Conservation (phyloP, 2,888 invertebrate genomes). For the Anticlea derivata region DNA sequence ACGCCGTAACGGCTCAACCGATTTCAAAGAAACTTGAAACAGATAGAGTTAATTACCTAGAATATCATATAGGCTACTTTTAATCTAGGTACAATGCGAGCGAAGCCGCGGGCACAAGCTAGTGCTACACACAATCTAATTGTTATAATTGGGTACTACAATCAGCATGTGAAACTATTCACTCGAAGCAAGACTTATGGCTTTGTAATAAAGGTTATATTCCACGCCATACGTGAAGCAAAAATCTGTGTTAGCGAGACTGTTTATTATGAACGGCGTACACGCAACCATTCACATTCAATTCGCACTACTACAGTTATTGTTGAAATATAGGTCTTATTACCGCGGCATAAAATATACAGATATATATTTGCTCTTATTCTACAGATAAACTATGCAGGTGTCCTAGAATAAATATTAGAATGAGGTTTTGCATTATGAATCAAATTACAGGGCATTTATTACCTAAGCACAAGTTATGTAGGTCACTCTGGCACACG, state of each 20-base stretch:
- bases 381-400: no score
- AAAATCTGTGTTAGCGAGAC: background rate
- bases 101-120: no score
- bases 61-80: no score
- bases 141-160: background rate
- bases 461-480: constrained; percentile 25
- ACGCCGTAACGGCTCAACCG: no score
- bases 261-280: constrained; percentile 3
- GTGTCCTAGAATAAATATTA: background rate
- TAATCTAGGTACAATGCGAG: no score
- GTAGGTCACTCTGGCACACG: constrained; percentile 32
- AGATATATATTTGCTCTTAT: background rate
- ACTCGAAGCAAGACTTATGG: background rate
- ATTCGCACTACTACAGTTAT: background rate
- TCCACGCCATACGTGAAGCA: background rate
- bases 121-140: constrained; percentile 1
- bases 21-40: no score
- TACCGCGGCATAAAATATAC: constrained; percentile 7
- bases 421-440: constrained; percentile 9
- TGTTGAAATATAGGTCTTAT: constrained; percentile 7
- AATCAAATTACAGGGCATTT: constrained; percentile 29
- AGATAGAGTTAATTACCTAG: no score
- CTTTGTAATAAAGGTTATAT: constrained; percentile 1
- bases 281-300: constrained; percentile 13
- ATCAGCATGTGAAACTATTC: background rate